Base-by-base conservation (phyloP, 2,797 vertebrate genomes). In the Xenopus petersii region DNA sequence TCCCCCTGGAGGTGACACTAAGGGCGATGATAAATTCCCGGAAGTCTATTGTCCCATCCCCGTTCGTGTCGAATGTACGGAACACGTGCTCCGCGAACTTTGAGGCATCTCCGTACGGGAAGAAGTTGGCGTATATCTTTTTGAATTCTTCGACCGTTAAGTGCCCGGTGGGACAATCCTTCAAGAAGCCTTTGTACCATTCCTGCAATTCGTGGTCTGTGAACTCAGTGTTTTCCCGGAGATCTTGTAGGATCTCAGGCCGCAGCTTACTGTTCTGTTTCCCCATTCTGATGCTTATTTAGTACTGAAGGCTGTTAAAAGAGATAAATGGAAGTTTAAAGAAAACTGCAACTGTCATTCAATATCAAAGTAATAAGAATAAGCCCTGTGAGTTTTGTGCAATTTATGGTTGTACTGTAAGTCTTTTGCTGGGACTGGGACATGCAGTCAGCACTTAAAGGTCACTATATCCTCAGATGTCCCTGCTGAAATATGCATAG, bases 171-270 rank as follows among this genome's bases (percentile, higher is more conserved):
- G 93, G 93, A 77, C 93, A 94, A 89, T 94, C 93, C 88, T 94
- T 94, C 82, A 94, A 87, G 86, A 94, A 94, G 82, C 93, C 93
- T 82, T 94, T 94, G 86, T 94, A 94, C 93, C 93, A 94, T 81
- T 94, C 93, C 84, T 94, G 93, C 59, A 94, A 89, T 90, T 94
- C 93, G 0, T 94, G 93, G 81, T 94, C 93, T 0, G 93, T 93
- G 89, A 94, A 94, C 79, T 94, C 93, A 0, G 93, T 94, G 86
- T 94, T 94, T 86, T 94, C 93, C 0, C 93, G 89, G 79, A 94
- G 91, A 85, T 94, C 93, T 81, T 94, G 93, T 36, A 94, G 91
- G 64, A 93, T 90, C 83, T 94, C 93, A 0, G 93, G 93, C 54
- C 93, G 88, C 77, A 94, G 88, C 80, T 94, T 94, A 88, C 93